Conservation (phyloP, 2,113 vertebrate genomes). For the Shinisaurus crocodilurus region DNA sequence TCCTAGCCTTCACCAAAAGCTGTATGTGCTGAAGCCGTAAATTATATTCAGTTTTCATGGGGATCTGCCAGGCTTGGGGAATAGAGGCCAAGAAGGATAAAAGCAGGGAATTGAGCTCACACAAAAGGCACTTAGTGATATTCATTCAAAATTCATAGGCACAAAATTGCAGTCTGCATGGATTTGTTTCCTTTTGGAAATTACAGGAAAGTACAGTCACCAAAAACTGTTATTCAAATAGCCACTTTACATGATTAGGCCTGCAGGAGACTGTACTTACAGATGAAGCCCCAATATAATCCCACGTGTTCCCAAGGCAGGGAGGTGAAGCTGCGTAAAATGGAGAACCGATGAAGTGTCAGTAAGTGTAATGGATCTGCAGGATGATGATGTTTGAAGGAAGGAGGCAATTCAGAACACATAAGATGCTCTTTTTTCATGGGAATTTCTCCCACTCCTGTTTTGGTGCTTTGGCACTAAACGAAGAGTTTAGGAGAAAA, state of each 20-base stretch:
- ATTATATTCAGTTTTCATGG: slow-evolving; percentile 41
- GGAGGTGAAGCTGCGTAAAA: slow-evolving; percentile 33
- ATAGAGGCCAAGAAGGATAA: slow-evolving; percentile 40
- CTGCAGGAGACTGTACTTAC: slow-evolving; percentile 72
- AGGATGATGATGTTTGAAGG: not conserved
- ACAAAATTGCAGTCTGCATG: slow-evolving; percentile 70
- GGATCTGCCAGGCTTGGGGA: slow-evolving; percentile 23
- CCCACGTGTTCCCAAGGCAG: slow-evolving; percentile 30
- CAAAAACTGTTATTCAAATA: slow-evolving; percentile 74
- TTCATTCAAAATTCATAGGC: slow-evolving; percentile 74
- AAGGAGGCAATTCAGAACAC: not conserved
- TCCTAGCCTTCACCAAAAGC: not conserved
- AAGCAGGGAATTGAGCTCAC: slow-evolving; percentile 41
- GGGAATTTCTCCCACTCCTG: not conserved
- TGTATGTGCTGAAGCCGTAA: not conserved
- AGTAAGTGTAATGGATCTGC: not conserved
- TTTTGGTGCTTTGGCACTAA: not conserved
- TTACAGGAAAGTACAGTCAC: slow-evolving; percentile 75
- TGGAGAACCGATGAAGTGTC: slow-evolving; percentile 25
- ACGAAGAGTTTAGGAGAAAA: not conserved
- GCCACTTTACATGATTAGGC: slow-evolving; percentile 71
- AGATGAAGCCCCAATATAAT: slow-evolving; percentile 62
- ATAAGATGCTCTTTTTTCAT: not conserved
- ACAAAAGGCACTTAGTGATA: slow-evolving; percentile 51
- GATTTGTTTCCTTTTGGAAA: slow-evolving; percentile 76